Evolutionary conservation across 2,888 invertebrate genomes (phyloP).

Genomic region (Eueremaeus valkanovi): DNA sequence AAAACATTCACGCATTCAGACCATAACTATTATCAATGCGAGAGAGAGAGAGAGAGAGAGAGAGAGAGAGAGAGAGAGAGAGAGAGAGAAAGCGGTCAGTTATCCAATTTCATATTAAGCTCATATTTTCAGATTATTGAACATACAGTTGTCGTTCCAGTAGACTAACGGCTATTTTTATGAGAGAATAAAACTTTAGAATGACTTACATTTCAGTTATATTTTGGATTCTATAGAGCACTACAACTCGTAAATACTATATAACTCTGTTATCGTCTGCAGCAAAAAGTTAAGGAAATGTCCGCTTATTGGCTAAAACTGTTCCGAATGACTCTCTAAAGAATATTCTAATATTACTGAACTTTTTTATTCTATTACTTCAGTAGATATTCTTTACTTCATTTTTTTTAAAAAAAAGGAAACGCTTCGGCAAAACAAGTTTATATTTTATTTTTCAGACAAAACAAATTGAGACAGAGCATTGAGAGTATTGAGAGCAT

Average conservation of each 20-base stretch:
- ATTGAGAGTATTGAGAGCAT: no score
- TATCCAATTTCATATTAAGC: neutral
- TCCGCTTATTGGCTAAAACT: neutral
- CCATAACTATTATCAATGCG: no score
- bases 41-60: no score
- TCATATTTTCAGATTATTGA: neutral
- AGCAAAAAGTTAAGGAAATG: neutral
- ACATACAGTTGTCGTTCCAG: neutral
- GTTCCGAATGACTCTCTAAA: neutral
- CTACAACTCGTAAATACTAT: neutral
- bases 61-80: no score
- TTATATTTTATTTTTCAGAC: no score
- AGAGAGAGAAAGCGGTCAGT: no score
- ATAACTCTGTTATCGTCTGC: neutral
- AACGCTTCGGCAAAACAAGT: no score
- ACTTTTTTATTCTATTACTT: no score
- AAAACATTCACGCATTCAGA: no score
- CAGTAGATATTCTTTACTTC: no score
- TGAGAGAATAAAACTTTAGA: neutral
- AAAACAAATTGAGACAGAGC: no score
- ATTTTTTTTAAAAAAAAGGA: no score
- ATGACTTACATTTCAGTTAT: neutral
- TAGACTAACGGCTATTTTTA: neutral
- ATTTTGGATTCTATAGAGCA: neutral
- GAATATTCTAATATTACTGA: neutral